Evolutionary conservation across 2,113 vertebrate species (phyloP), one percentile per base, ranked within the genome.

Genomic region (Agapornis roseicollis): DNA sequence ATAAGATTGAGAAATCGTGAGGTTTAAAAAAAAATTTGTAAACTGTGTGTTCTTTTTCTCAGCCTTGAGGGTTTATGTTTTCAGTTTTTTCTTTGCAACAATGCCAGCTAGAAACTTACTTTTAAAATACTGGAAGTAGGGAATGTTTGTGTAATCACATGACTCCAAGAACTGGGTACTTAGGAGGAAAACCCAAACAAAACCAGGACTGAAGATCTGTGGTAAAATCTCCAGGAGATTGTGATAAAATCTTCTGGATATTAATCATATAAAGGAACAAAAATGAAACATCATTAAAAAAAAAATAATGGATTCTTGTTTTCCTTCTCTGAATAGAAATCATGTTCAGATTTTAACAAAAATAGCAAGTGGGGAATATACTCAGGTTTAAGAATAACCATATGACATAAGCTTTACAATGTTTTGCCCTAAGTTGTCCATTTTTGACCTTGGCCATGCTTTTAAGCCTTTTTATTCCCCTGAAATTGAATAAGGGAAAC

Each of bases 1-100:
- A 83, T 77, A 82, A 42, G 79, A 91, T 91, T 95, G 93, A 68
- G 93, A 93, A 97, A 97, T 93, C 53, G 15, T 64, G 89, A 87
- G 70, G 56, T 93, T 94, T 88, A 6, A 76, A 69, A 94, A 94
- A 79, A 96, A 93, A 85, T 11, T 15, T 37, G 35, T 63, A 90
- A 88, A 42, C 80, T 77, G 23, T 80, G 44, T 87, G 86, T 68
- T 94, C 82, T 96, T 91, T 82, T 94, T 91, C 68, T 95, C 76
- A 90, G 91, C 85, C 94, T 94, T 80, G 42, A 60, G 89, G 82
- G 66, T 69, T 91, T 94, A 68, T 94, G n/a, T 83, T 95, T 94
- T 83, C 50, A 53, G 93, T 64, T 53, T 93, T 63, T 89, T 88
- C 78, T 88, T 31, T 94, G 46, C 64, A 91, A 93, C 71, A 93